phyloP scores from a whole-genome alignment of 2,113 vertebrate species.

The Prochilodus magdalenae region DNA sequence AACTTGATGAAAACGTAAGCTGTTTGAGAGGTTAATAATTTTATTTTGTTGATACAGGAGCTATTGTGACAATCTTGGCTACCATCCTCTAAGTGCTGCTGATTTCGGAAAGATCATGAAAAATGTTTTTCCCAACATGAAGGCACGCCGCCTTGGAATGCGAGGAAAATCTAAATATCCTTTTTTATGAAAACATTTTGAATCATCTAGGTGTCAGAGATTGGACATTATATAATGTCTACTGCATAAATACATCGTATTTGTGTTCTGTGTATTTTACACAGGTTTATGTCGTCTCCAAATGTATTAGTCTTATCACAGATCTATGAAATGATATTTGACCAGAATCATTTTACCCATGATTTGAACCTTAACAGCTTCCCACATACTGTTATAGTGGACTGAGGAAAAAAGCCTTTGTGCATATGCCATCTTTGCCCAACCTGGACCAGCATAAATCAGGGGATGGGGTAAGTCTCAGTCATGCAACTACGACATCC shows the following conservation, averaged over 20 bases:
- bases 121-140: slow-evolving; percentile 99
- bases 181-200: slow-evolving; percentile 68
- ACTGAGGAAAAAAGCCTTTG: slow-evolving; percentile 98
- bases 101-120: slow-evolving; percentile 99
- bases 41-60: slow-evolving; percentile 81
- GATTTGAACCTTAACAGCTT: slow-evolving; percentile 82
- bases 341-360: background rate
- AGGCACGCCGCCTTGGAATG: slow-evolving; percentile 97
- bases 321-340: background rate
- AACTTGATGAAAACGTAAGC: background rate
- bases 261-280: background rate
- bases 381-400: slow-evolving; percentile 98
- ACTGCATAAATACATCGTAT: background rate
- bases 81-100: slow-evolving; percentile 98
- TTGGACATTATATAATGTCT: background rate
- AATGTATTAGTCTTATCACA: background rate
- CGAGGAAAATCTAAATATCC: slow-evolving; percentile 99
- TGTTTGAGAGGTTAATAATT: too few species aligned
- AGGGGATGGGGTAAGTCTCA: slow-evolving; percentile 90
- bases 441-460: slow-evolving; percentile 96
- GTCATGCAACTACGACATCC: background rate
- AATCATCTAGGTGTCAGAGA: too few species aligned
- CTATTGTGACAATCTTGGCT: slow-evolving; percentile 99
- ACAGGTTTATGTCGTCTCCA: background rate
- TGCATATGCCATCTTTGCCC: slow-evolving; percentile 97